Conservation (phyloP, 2,113 vertebrate species). For the Prionailurus bengalensis region DNA sequence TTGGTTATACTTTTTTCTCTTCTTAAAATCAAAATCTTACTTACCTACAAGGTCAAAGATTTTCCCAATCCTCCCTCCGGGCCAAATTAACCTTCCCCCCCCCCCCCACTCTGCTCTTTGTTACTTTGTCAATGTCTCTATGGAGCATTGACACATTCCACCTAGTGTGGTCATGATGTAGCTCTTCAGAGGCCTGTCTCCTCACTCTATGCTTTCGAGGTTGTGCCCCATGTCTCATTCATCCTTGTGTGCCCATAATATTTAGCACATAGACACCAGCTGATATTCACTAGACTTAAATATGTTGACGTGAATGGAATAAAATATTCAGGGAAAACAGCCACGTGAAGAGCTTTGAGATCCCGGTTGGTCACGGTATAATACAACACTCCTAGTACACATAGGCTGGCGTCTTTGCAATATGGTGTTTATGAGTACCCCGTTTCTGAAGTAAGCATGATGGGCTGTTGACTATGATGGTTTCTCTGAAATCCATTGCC, state of each 20-base stretch:
- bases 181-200: not conserved
- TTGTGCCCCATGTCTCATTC: not conserved
- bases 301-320: not conserved
- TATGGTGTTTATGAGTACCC: not conserved
- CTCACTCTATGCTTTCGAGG: not conserved
- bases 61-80: not conserved
- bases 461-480: not conserved
- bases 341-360: not conserved
- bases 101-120: not conserved
- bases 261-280: not conserved
- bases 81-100: not conserved
- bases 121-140: not conserved
- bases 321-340: not conserved
- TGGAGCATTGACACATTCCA: not conserved
- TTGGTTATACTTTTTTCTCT: not conserved
- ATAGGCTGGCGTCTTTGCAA: not conserved
- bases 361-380: not conserved
- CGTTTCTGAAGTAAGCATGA: not conserved
- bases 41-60: not conserved
- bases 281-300: not conserved
- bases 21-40: constrained; percentile 27
- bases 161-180: not conserved
- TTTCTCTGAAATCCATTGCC: not conserved
- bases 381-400: not conserved
- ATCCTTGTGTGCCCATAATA: not conserved